Conservation (phyloP, 2,888 invertebrate species). For the Idaea biselata region DNA sequence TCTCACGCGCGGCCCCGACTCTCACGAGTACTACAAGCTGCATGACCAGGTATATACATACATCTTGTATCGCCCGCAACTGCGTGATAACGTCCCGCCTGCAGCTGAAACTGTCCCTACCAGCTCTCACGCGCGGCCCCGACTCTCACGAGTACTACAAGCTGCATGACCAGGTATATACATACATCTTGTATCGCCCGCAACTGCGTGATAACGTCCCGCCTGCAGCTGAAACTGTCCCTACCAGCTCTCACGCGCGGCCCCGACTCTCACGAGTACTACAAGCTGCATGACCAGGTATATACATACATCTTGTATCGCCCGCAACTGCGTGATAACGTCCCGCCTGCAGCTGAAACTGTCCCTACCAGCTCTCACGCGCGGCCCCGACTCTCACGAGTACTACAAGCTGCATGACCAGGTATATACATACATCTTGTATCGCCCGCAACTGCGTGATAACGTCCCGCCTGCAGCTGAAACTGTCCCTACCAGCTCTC, state of each 20-base stretch:
- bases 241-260: constrained; percentile 89
- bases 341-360: constrained; percentile 91
- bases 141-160: constrained; percentile 95
- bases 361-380: constrained; percentile 88
- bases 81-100: constrained; percentile 92
- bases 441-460: constrained; percentile 95
- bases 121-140: constrained; percentile 90
- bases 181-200: too few species aligned
- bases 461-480: constrained; percentile 89
- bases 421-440: constrained; percentile 70
- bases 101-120: constrained; percentile 90
- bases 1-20: constrained; percentile 91
- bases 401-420: constrained; percentile 92
- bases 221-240: constrained; percentile 91
- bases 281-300: constrained; percentile 89
- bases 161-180: constrained; percentile 85
- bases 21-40: constrained; percentile 93
- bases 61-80: too few species aligned
- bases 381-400: constrained; percentile 93
- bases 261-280: constrained; percentile 94
- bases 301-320: too few species aligned
- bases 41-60: constrained; percentile 84
- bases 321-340: constrained; percentile 94
- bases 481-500: constrained; percentile 90
- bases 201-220: constrained; percentile 93